phyloP scores from a whole-genome alignment of 2,113 vertebrate genomes.

The Odobenus rosmarus region DNA sequence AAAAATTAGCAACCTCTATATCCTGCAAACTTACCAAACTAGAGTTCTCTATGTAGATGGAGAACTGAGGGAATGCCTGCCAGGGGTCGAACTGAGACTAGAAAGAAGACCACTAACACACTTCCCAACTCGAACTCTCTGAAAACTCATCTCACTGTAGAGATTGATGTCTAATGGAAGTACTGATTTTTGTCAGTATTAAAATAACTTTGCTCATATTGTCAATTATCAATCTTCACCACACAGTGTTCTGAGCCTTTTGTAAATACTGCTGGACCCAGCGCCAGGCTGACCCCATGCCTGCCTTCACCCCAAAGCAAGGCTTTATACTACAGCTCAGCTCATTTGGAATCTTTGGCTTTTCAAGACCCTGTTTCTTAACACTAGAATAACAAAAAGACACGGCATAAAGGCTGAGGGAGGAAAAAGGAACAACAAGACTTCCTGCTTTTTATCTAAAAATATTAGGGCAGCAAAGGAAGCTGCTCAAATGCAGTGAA shows the following conservation, averaged over 20 bases:
- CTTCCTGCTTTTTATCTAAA: constrained; percentile 34
- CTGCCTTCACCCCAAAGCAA: background rate
- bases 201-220: background rate
- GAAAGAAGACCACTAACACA: background rate
- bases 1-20: background rate
- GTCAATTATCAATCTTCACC: background rate
- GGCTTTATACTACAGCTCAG: background rate
- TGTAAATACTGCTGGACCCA: background rate
- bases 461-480: background rate
- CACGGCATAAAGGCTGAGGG: background rate
- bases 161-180: background rate
- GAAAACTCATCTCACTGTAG: background rate
- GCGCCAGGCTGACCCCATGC: background rate
- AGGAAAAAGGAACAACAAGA: background rate
- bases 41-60: background rate
- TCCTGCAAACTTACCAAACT: background rate
- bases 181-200: background rate
- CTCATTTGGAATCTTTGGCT: background rate
- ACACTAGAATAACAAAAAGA: background rate
- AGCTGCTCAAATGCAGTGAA: background rate
- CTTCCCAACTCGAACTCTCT: background rate
- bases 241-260: background rate
- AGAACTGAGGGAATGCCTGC: background rate
- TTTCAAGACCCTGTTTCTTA: background rate
- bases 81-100: background rate